Conservation (phyloP, 1,140 invertebrate species). For the Drosophila seguyi region DNA sequence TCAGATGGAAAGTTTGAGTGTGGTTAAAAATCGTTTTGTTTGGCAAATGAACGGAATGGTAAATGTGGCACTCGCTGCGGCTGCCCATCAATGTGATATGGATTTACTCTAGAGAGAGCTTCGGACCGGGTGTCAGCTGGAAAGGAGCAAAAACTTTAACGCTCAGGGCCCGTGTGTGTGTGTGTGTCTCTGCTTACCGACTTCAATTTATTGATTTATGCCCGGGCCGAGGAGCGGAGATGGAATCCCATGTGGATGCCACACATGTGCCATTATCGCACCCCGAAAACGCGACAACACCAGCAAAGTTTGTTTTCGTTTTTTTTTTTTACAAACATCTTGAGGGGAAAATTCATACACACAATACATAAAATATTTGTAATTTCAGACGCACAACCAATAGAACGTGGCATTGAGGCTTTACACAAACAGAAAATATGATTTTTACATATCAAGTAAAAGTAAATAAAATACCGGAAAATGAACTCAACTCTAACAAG, state of each 20-base stretch:
- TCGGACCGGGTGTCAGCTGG: conserved; percentile 22
- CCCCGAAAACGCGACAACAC: conserved; percentile 22
- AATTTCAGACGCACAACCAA: conserved; percentile 64
- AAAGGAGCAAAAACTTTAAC: conserved; percentile 44
- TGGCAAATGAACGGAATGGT: conserved; percentile 10
- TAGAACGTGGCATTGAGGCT: conserved; percentile 44
- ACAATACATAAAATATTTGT: conserved; percentile 63
- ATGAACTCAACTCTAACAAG: background rate
- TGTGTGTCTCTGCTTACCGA: conserved; percentile 27
- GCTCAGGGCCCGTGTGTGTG: background rate
- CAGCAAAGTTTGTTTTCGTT: conserved; percentile 21
- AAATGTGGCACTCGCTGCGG: conserved; percentile 3
- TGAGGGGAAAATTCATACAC: conserved; percentile 53
- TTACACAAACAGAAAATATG: conserved; percentile 1
- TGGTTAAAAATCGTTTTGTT: conserved; percentile 28
- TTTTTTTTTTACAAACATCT: conserved; percentile 56
- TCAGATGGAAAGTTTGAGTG: conserved; percentile 5
- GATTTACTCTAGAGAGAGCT: conserved; percentile 18
- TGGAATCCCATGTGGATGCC: conserved; percentile 65
- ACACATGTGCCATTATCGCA: conserved; percentile 77
- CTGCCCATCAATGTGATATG: conserved; percentile 19
- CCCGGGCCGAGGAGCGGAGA: conserved; percentile 50
- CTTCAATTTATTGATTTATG: conserved; percentile 76
- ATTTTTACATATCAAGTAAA: background rate
- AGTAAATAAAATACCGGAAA: background rate